phyloP scores from a whole-genome alignment of 2,888 invertebrate species.

The Thymelicus lineola region DNA sequence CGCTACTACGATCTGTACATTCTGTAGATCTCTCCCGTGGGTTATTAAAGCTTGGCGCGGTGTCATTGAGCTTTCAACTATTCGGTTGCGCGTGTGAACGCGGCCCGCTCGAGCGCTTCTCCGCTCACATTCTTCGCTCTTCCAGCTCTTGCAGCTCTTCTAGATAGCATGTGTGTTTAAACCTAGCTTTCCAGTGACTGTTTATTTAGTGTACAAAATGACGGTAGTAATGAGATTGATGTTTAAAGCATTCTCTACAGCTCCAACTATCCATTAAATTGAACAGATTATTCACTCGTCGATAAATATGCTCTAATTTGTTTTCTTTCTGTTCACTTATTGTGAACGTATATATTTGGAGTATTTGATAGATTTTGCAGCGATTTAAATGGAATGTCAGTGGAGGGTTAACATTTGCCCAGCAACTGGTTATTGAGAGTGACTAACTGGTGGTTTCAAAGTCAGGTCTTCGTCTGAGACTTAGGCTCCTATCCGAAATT shows the following conservation, averaged over 20 bases:
- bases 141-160: slow-evolving; percentile 1
- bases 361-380: background rate
- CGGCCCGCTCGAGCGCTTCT: slow-evolving; percentile 32
- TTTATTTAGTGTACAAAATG: no score
- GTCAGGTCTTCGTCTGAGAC: no score
- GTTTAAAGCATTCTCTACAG: no score
- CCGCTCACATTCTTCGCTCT: slow-evolving; percentile 26
- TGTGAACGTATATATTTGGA: background rate
- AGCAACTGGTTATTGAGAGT: no score
- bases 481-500: no score
- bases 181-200: no score
- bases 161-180: background rate
- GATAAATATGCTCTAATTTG: slow-evolving; percentile 1
- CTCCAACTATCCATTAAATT: background rate
- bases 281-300: background rate
- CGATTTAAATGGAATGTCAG: background rate
- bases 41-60: slow-evolving; percentile 54
- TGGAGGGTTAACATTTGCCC: no score
- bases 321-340: no score
- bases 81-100: slow-evolving; percentile 61
- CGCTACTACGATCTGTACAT: background rate
- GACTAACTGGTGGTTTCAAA: no score
- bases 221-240: no score
- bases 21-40: slow-evolving; percentile 3
- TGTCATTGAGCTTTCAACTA: slow-evolving; percentile 75